These are phyloP conservation scores for Philopotamus ludificatus DNA, from an alignment of 1,140 invertebrate species.

Conservation along the genomic window DNA sequence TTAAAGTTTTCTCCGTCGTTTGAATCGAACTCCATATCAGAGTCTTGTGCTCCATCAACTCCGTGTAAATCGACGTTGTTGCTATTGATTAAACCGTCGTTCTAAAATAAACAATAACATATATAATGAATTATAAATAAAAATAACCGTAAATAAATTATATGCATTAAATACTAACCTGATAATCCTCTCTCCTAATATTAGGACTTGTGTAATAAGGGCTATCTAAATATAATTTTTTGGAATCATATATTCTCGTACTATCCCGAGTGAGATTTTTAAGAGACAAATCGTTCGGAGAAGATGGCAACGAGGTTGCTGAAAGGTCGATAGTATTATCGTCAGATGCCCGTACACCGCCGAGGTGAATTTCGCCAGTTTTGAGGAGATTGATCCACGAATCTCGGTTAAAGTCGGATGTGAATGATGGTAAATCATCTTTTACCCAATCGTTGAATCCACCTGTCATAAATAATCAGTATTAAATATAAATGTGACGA, in stretches of 20 bases:
- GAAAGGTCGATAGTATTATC: constrained; percentile 9
- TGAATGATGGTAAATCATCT: constrained; percentile 52
- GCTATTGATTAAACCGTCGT: constrained; percentile 46
- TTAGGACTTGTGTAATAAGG: not conserved
- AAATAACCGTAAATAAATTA: not conserved
- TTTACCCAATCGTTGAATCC: constrained; percentile 55
- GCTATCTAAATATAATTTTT: not conserved
- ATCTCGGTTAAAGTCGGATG: constrained; percentile 54
- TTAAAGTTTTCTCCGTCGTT: constrained; percentile 57
- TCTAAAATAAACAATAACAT: constrained; percentile 44
- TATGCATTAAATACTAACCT: not conserved
- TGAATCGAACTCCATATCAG: constrained; percentile 48
- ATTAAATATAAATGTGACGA: not conserved
- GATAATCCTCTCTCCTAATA: not conserved
- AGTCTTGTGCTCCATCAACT: constrained; percentile 45
- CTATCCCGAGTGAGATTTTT: constrained; percentile 10
- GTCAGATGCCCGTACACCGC: constrained; percentile 43
- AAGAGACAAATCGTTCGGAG: not conserved
- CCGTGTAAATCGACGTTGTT: constrained; percentile 43
- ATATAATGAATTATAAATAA: not conserved
- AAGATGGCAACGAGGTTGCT: not conserved
- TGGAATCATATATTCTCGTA: constrained; percentile 2
- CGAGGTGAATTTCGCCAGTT: constrained; percentile 51
- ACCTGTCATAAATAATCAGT: constrained; percentile 40
- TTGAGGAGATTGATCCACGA: constrained; percentile 61